These are phyloP conservation scores for Leptobrachium leishanense DNA, from an alignment of 2,113 vertebrate genomes.

Conservation along the genomic window DNA sequence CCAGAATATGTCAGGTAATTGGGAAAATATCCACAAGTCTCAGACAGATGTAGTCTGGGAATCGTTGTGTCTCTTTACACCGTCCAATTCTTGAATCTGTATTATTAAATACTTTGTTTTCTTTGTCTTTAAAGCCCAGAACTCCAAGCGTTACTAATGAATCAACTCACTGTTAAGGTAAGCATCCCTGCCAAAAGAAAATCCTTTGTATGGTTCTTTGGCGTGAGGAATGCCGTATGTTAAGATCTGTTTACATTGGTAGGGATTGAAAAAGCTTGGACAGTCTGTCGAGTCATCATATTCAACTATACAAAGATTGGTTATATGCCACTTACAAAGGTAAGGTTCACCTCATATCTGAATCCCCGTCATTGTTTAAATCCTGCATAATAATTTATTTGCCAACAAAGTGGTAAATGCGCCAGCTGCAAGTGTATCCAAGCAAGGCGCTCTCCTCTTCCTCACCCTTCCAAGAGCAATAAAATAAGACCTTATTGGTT, in stretches of 20 bases:
- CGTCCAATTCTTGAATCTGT: no score
- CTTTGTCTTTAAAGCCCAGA: slow-evolving; percentile 74
- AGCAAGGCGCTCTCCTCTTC: no score
- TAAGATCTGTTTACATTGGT: slow-evolving; percentile 40
- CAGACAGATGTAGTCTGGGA: no score
- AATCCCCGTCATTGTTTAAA: no score
- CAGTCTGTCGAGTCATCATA: slow-evolving; percentile 97
- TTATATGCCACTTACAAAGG: slow-evolving; percentile 97
- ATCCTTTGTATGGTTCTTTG: not conserved
- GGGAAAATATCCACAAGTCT: no score
- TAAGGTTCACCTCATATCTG: slow-evolving; percentile 48
- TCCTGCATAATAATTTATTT: no score
- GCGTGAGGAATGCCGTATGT: not conserved
- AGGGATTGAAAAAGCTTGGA: slow-evolving; percentile 97
- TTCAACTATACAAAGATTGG: slow-evolving; percentile 94
- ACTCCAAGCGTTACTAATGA: slow-evolving; percentile 94
- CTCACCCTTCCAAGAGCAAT: no score
- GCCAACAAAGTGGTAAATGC: no score
- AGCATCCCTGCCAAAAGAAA: not conserved
- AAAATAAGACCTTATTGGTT: no score
- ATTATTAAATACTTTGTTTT: not conserved
- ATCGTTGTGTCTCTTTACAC: no score
- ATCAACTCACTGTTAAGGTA: slow-evolving; percentile 95
- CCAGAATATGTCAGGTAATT: no score
- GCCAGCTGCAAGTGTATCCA: no score